phyloP scores from a whole-genome alignment of 2,888 invertebrate species.

The Polyommatus iphigenia region DNA sequence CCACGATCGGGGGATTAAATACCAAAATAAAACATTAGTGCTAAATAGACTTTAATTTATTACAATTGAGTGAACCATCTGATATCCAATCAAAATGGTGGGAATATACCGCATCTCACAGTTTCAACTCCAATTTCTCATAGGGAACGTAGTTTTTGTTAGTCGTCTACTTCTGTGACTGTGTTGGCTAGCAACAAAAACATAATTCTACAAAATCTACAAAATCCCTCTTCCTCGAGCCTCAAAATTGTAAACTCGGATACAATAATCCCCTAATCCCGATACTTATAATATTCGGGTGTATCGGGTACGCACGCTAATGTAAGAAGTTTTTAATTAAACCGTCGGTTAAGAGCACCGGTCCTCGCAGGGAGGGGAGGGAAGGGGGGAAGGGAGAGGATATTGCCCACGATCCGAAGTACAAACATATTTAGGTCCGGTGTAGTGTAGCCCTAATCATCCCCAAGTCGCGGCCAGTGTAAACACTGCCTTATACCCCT shows the following conservation, averaged over 20 bases:
- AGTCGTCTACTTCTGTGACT: no score
- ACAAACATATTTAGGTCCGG: slow-evolving; percentile 80
- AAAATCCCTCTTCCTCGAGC: not conserved
- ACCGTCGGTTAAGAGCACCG: slow-evolving; percentile 76
- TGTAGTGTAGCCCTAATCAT: slow-evolving; percentile 74
- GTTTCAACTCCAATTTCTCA: no score
- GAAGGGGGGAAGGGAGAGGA: slow-evolving; percentile 69
- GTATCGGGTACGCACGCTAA: slow-evolving; percentile 74
- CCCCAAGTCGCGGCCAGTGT: slow-evolving; percentile 59
- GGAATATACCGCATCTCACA: no score
- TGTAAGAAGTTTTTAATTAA: slow-evolving; percentile 81
- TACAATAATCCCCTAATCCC: slow-evolving; percentile 30
- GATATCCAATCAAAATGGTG: no score
- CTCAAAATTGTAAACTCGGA: slow-evolving; percentile 3
- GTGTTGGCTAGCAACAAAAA: not conserved
- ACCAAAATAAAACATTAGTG: no score
- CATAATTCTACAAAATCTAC: not conserved
- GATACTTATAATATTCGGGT: slow-evolving; percentile 69
- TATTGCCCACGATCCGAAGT: slow-evolving; percentile 72
- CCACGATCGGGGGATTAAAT: no score
- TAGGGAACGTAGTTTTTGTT: no score
- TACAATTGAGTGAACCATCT: no score
- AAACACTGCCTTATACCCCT: slow-evolving; percentile 65
- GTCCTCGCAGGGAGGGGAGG: slow-evolving; percentile 51
- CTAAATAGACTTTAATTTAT: no score